Evolutionary conservation across 2,797 vertebrate species (phyloP), one percentile per base, ranked within the genome.

Genomic region (Malurus splendens): DNA sequence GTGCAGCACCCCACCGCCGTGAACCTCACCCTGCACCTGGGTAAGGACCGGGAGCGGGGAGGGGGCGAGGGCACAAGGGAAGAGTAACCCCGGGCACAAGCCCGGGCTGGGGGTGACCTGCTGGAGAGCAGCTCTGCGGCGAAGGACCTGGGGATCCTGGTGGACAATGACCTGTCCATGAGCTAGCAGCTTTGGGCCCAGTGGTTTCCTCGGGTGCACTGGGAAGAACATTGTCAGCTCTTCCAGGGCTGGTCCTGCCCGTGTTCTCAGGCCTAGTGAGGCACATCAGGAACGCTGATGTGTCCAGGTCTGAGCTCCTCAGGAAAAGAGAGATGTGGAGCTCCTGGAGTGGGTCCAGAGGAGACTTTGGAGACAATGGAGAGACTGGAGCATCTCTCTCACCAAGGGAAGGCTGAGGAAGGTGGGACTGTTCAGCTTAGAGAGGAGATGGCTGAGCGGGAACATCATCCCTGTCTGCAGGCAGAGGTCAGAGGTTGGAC

Each of bases 1-100:
- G 97, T 99, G 96, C 99, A 99, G 98, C 98, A 99, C 97, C 99
- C 99, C 64, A 95, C 90, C 96, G 92, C 98, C 94, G 99, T 99
- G 97, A 99, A 99, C 97, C 98, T 99, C 94, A 99, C 99, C 60
- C 97, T 99, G 92, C 99, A 99, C 94, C 98, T 99, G 73, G 99
- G 99, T 99, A 98, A 98, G 99, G 23, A 6, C 41, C 30, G 60
- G 42, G 0, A 10, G 56, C 27, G 30, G 47, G 10, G 12, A 41
- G 4, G 36, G 48, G 16, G 5, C 10, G 2, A 10, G 38, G 48
- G 56, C 18, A 1, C 18, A 2, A 3, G 39, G 33, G 4, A 18
- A 2, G 14, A 7, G 15, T 6, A 0, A 38, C n/a, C 11, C 19
- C 6, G 44, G 65, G 32, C 59, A 18, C 2, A 51, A 2, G 23